Base-by-base conservation (phyloP, 2,113 vertebrate species). In the Lagenorhynchus albirostris region DNA sequence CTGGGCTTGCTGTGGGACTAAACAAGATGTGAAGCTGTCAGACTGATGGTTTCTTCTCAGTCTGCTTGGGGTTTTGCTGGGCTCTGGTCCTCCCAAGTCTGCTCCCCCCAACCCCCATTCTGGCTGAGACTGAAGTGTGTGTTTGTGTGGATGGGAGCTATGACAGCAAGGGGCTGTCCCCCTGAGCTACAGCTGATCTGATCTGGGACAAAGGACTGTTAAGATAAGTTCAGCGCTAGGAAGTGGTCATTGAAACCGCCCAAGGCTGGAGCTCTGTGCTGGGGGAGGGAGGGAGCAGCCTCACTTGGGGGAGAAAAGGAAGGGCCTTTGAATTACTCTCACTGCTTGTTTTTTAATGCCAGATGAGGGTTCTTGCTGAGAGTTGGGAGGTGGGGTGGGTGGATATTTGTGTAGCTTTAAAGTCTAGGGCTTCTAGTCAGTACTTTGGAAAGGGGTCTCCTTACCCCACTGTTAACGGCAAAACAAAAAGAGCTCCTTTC, bases 161-260 rank as follows among this genome's bases (percentile, higher is more conserved):
- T 31, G 50, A n/a, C 81, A 53, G 4, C 33, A 63, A 31, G 31
- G 41, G 76, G 53, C 18, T 96, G 86, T 88, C 21, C n/a, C n/a
- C 62, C 79, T n/a, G 29, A 87, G 58, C 65, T 68, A n/a, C 15
- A 58, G 44, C 11, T 68, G 68, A 74, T 74, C 36, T 55, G 58
- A 47, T 86, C 68, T 38, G 58, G 79, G 65, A 86, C 1, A 4
- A 36, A 58, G 53, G 68, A 92, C 86, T 38, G 70, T 53, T 58
- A n/a, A 93, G 95, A 92, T 70, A 94, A 97, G 53, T 60, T 60
- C 47, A 58, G 85, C 71, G n/a, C 65, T 91, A 58, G 86, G 29
- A 77, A 86, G 68, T n/a, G 25, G 44, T 53, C 62, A 31, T 8
- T 29, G 86, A 86, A 77, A 80, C 65, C 8, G 41, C 87, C n/a